Conservation (phyloP, 2,888 invertebrate genomes). For the Phengaris alcon region DNA sequence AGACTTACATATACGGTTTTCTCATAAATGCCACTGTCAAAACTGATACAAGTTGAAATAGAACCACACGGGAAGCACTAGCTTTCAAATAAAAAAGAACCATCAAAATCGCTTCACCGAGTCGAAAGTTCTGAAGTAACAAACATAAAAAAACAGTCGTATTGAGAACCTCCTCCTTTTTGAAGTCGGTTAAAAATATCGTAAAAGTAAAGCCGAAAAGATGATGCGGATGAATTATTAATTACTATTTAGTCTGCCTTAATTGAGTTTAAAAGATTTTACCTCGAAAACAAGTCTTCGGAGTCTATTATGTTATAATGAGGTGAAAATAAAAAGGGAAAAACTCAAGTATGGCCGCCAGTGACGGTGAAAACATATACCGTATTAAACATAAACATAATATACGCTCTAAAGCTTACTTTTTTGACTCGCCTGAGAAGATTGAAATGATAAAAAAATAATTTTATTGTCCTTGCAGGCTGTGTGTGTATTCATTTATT, state of each 20-base stretch:
- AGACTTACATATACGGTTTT: no score
- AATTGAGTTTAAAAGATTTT: slow-evolving; percentile 19
- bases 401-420: neutral
- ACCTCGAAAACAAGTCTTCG: slow-evolving; percentile 16
- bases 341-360: neutral
- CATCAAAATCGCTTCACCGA: no score
- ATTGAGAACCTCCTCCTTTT: no score
- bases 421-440: neutral
- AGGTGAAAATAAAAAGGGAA: slow-evolving; percentile 21
- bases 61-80: no score
- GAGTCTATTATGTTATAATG: slow-evolving; percentile 11
- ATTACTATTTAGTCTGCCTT: neutral
- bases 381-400: no score
- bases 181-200: neutral
- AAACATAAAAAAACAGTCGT: no score
- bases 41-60: no score
- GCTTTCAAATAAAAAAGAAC: no score
- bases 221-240: neutral
- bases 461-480: neutral
- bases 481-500: no score
- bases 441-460: neutral
- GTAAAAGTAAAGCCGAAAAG: neutral
- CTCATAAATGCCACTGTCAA: no score
- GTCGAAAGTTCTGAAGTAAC: no score
- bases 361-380: neutral